Conservation (phyloP, 2,888 invertebrate genomes). For the Crepidodera aurea region DNA sequence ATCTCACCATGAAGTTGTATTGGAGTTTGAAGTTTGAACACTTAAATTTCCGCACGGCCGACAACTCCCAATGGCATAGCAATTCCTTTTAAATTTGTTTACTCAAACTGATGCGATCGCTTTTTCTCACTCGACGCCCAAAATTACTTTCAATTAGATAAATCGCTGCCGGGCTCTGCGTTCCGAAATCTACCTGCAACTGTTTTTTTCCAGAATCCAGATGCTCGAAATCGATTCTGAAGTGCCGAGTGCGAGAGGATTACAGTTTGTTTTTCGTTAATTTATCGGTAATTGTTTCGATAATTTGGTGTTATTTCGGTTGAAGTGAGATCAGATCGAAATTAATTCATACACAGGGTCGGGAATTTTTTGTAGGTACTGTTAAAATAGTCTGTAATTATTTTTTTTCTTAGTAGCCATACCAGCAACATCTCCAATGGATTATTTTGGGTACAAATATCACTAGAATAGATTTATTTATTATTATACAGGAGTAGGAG, state of each 20-base stretch:
- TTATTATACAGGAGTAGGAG: too few species aligned
- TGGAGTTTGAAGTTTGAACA: slow-evolving; percentile 44
- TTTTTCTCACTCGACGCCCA: slow-evolving; percentile 34
- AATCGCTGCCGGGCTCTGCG: slow-evolving; percentile 21
- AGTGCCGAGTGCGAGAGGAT: not conserved
- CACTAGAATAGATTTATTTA: too few species aligned
- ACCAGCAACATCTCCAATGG: too few species aligned
- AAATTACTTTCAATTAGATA: slow-evolving; percentile 40
- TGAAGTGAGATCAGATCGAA: too few species aligned
- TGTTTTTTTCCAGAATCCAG: slow-evolving; percentile 4
- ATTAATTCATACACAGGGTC: too few species aligned
- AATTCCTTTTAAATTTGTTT: slow-evolving; percentile 45
- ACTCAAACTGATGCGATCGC: slow-evolving; percentile 45
- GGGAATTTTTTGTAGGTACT: too few species aligned
- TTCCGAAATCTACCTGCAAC: slow-evolving; percentile 14
- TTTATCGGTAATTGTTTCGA: slow-evolving; percentile 2
- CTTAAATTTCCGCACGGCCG: slow-evolving; percentile 36
- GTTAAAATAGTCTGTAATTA: too few species aligned
- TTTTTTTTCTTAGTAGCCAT: too few species aligned
- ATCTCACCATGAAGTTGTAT: slow-evolving; percentile 49
- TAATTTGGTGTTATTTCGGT: not conserved
- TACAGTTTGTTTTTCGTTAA: slow-evolving; percentile 10
- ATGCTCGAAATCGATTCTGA: slow-evolving; percentile 7
- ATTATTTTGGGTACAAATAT: too few species aligned
- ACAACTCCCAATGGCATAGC: slow-evolving; percentile 35